Evolutionary conservation across 1,140 invertebrate species (phyloP), one percentile per base, ranked within the genome.

Genomic region (Panagrolaimus sp.): DNA sequence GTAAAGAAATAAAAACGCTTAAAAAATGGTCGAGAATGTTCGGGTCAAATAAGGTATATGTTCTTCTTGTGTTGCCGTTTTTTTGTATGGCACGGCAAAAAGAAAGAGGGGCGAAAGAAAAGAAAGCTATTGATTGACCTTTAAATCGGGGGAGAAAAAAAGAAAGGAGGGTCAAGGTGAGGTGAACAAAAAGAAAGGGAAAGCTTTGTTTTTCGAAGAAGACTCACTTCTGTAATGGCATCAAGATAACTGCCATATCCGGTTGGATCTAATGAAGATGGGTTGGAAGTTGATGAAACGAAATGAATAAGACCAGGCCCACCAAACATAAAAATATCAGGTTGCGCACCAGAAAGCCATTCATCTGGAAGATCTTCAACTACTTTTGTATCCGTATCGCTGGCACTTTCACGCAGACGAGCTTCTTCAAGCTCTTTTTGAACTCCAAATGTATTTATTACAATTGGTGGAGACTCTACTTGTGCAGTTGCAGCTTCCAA

Each of bases 151-250:
- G n/a, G n/a, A n/a, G n/a, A n/a, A n/a, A n/a, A n/a, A n/a, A n/a
- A n/a, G n/a, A 51, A 20, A 27, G 51, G 20, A 57, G 20, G 51
- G 14, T 25, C 9, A 27, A 27, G 51, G 13, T 25, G 16, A 25
- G 13, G 48, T 57, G 27, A 57, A 9, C 27, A 27, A 11, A 9
- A 23, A 11, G 31, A 38, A 7, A n/a, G 20, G 4, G 9, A 25
- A 27, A 11, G n/a, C n/a, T n/a, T n/a, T n/a, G n/a, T n/a, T n/a
- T n/a, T n/a, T n/a, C n/a, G n/a, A n/a, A 9, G 9, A 11, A 5
- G n/a, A 57, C 51, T n/a, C n/a, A 57, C 51, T 27, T 57, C 51
- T 27, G 51, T 57, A 27, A 57, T 57, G 51, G 51, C 51, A 57
- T 57, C 51, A 20, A 57, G 27, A 57, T 57, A 57, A 38, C 31